phyloP scores from a whole-genome alignment of 2,888 invertebrate genomes.

The Synanthedon myopaeformis region DNA sequence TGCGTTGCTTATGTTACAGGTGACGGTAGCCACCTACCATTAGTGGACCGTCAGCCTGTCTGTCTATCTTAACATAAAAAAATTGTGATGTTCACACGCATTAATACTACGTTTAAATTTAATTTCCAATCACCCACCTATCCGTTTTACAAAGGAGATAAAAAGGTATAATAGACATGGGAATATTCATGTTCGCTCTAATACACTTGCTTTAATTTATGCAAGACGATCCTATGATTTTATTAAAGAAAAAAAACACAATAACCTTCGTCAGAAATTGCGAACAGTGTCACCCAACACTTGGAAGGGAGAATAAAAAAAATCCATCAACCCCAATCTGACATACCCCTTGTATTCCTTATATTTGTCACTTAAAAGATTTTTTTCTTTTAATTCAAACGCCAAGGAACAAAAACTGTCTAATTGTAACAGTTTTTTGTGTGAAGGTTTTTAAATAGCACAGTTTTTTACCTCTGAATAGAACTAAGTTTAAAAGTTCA shows the following conservation, averaged over 20 bases:
- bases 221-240: conserved; percentile 53
- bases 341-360: conserved; percentile 51
- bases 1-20: too few relatives aligned
- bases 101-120: conserved; percentile 21
- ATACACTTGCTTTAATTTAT: conserved; percentile 58
- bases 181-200: conserved; percentile 59
- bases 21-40: too few relatives aligned
- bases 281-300: conserved; percentile 63
- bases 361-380: conserved; percentile 60
- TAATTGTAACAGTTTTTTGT: conserved; percentile 67
- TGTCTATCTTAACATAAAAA: too few relatives aligned
- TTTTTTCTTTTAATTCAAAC: conserved; percentile 44
- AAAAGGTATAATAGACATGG: conserved; percentile 24
- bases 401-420: conserved; percentile 58
- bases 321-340: conserved; percentile 54
- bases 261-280: conserved; percentile 58
- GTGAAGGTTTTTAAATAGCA: conserved; percentile 59
- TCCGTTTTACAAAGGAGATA: conserved; percentile 6
- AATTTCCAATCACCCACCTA: conserved; percentile 14
- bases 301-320: conserved; percentile 41
- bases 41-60: too few relatives aligned
- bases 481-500: conserved; percentile 11
- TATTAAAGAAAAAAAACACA: conserved; percentile 35
- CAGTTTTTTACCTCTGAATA: conserved; percentile 38
- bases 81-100: too few relatives aligned